Base-by-base conservation (phyloP, 2,797 vertebrate species). In the Cyclopterus lumpus region DNA sequence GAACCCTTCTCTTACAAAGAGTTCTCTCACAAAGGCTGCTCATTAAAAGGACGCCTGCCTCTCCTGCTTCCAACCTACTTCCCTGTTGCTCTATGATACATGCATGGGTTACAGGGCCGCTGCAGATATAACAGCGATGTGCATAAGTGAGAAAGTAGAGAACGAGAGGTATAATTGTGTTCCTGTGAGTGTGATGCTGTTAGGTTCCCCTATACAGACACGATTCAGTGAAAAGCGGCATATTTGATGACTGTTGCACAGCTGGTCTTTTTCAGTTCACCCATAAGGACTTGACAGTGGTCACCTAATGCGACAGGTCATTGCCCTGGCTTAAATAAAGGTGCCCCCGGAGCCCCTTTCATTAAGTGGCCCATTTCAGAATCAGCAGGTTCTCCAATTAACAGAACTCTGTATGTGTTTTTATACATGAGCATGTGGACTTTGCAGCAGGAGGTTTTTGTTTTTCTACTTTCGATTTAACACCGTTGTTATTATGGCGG, bases 1-100 rank as follows among this genome's bases (percentile, higher is more conserved):
- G 71, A 72, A 12, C 5, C 28, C 38, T 69, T 57, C 6, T 14
- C 26, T 28, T 28, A 28, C 6, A 11, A 46, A 66, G 34, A 24
- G 30, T 63, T 58, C 53, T 65, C 58, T 36, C 59, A 82, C 65
- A 75, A 80, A 83, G 62, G 58, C 49, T 20, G 74, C 80, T 91
- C 79, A 85, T 88, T 86, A 89, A 76, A n/a, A 71, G 30, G 34
- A 64, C 54, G 58, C 8, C 24, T n/a, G 60, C 74, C 74, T 60
- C 54, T 22, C 7, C 42, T 65, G 57, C 30, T 22, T 68, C 22
- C 12, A 3, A 63, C 6, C 53, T 22, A 63, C 59, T 64, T 67
- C 69, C 68, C 59, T 67, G 60, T 73, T 73, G 58, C 71, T 81
- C 2, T 24, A 67, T 1, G 7, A 18, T 38, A 63, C 63, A 74